Base-by-base conservation (phyloP, 2,888 invertebrate genomes). In the Apantesis nais region DNA sequence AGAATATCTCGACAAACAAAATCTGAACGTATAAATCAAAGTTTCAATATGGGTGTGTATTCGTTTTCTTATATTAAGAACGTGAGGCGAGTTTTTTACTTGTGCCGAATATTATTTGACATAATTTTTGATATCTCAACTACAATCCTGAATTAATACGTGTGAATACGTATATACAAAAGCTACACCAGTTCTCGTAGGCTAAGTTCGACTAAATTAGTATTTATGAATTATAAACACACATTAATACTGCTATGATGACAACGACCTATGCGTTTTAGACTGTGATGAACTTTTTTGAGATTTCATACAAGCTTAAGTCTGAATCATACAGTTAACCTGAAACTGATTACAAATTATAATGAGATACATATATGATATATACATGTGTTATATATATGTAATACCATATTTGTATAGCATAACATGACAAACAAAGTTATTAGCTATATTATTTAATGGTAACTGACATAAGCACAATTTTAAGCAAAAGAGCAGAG, bases 31-130 rank as follows among this genome's bases (percentile, higher is more conserved):
- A 92, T 92, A 92, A 90, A 92, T 92, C 92, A 92, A 83, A 85
- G 72, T 81, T 78, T 82, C 85, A 84, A 88, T 90, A 88, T 83
- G 70, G 77, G 77, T 80, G 78, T 85, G 82, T 80, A 79, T 84
- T 82, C 83, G 82, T 81, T 83, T 72, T 70, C 82, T 79, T 86
- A 86, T 92, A 90, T 91, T 90, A 88, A 86, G 84, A 85, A 92
- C 91, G 92, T 92, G 92, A 90, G 74, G 66, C 78, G 80, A 74
- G 85, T 80, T 80, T 83, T 77, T 82, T 78, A 71, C 70, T 75
- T 64, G 61, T 37, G 62, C 66, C 72, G 71, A 70, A 70, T 73
- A 52, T 67, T 67, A 62, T 60, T 60, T 37, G 22, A 69, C 44
- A 16, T 62, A 65, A 48, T 48, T 60, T 58, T 29, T 58, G n/a